Conservation (phyloP, 2,888 invertebrate species). For the Leptinotarsa rubiginosa region DNA sequence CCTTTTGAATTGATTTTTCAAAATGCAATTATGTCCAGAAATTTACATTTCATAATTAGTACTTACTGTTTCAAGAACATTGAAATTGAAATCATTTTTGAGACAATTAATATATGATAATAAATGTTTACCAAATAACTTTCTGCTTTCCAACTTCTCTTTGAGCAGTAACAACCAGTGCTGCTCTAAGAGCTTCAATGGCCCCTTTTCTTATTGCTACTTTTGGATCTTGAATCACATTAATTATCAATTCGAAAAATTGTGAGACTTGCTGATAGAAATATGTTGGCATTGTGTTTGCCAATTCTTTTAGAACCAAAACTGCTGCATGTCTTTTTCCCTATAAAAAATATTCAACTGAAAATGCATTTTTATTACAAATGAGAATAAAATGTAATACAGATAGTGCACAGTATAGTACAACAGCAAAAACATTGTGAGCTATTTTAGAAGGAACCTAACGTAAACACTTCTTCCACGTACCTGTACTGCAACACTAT, state of each 20-base stretch:
- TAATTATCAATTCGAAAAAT: conserved; percentile 93
- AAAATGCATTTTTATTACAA: neutral
- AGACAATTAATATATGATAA: neutral
- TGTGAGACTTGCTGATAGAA: conserved; percentile 95
- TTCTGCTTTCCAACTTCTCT: conserved; percentile 93
- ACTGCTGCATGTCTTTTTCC: conserved; percentile 93
- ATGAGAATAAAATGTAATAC: neutral
- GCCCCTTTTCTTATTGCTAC: conserved; percentile 92
- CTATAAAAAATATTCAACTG: conserved; percentile 53
- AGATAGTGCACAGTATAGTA: too few relatives aligned
- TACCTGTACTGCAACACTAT: too few relatives aligned
- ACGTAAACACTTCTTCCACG: too few relatives aligned
- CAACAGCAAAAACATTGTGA: too few relatives aligned
- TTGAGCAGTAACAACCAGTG: conserved; percentile 93
- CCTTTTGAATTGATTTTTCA: too few relatives aligned
- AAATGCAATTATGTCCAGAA: too few relatives aligned
- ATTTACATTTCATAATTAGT: too few relatives aligned
- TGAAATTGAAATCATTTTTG: too few relatives aligned
- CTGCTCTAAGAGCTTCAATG: conserved; percentile 93
- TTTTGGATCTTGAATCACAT: conserved; percentile 91
- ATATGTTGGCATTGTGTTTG: conserved; percentile 95
- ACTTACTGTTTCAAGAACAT: too few relatives aligned
- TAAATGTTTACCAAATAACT: conserved; percentile 78
- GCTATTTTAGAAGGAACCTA: too few relatives aligned
- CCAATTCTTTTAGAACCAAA: conserved; percentile 90